Conservation (phyloP, 2,797 vertebrate genomes). For the Pteronotus mesoamericanus region DNA sequence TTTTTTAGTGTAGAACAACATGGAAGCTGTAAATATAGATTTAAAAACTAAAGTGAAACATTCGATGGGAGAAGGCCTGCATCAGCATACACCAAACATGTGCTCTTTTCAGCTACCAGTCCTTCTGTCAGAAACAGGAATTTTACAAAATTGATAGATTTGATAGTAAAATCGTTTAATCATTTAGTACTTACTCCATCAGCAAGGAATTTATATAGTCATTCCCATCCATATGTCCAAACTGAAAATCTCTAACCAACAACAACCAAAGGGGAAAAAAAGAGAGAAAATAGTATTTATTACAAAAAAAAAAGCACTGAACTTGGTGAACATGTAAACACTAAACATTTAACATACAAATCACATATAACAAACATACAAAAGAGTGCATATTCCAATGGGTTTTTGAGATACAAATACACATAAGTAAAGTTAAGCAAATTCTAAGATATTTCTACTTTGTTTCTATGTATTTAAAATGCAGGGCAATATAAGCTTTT, state of each 20-base stretch:
- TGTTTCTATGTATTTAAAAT: neutral
- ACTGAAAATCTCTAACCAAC: constrained; percentile 91
- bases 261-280: neutral
- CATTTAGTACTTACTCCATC: constrained; percentile 94
- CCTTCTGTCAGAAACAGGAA: constrained; percentile 20
- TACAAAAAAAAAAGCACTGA: neutral
- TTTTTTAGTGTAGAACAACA: neutral
- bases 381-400: neutral
- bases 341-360: neutral
- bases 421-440: neutral
- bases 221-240: constrained; percentile 97
- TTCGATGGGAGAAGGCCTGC: neutral
- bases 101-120: neutral
- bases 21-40: constrained; percentile 15
- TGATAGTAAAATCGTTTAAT: neutral
- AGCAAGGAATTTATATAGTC: constrained; percentile 98
- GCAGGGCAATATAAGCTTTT: neutral
- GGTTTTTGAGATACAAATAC: neutral
- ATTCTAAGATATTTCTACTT: neutral
- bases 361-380: neutral
- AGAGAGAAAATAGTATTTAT: neutral
- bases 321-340: neutral
- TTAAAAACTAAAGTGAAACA: constrained; percentile 4
- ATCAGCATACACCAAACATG: neutral
- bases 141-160: neutral